phyloP scores from a whole-genome alignment of 2,797 vertebrate genomes.

The Artibeus jamaicensis region DNA sequence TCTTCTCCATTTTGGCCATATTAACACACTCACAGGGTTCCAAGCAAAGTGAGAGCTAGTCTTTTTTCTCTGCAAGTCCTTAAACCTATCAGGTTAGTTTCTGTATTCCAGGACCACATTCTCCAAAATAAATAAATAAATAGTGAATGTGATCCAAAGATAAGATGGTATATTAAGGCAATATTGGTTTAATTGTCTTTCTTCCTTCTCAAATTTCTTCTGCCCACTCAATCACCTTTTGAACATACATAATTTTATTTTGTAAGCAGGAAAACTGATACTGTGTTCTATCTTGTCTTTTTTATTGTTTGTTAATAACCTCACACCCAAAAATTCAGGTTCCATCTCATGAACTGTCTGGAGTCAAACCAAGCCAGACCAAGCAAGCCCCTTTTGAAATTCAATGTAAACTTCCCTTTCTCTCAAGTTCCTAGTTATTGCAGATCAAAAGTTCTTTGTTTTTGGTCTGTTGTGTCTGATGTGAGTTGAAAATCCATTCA shows the following conservation, averaged over 20 bases:
- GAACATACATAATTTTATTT: not conserved
- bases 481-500: not conserved
- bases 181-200: not conserved
- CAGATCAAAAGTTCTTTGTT: constrained; percentile 30
- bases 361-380: not conserved
- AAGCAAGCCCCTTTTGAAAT: not conserved
- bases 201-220: not conserved
- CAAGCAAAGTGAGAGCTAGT: not conserved
- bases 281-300: not conserved
- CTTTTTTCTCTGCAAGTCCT: not conserved
- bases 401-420: not conserved
- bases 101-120: not conserved
- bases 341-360: not conserved
- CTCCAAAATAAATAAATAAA: not conserved
- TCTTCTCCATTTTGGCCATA: not conserved
- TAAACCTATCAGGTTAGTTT: not conserved
- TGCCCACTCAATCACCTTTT: not conserved
- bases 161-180: not conserved
- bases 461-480: not conserved
- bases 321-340: not conserved
- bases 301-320: not conserved
- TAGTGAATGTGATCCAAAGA: not conserved
- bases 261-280: not conserved
- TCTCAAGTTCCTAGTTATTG: not conserved
- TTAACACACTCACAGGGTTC: not conserved